phyloP scores from a whole-genome alignment of 2,888 invertebrate species.

The Napeogenes sylphis region DNA sequence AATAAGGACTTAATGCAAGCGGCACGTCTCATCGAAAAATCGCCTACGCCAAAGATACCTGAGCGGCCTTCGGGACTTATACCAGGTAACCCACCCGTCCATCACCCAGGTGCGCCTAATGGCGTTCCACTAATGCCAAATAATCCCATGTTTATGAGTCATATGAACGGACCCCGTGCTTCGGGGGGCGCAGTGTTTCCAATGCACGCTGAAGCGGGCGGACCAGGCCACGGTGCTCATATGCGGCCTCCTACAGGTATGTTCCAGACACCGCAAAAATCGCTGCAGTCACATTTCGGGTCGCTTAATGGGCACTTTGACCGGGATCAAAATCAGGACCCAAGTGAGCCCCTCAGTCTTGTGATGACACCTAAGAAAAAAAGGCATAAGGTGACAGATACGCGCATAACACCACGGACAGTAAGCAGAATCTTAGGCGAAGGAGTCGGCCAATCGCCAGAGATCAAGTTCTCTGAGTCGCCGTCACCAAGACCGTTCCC shows the following conservation, averaged over 20 bases:
- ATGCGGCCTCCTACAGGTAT: slow-evolving; percentile 82
- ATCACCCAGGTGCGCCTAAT: slow-evolving; percentile 65
- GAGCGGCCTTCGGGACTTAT: slow-evolving; percentile 78
- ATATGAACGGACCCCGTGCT: slow-evolving; percentile 79
- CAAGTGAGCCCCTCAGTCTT: slow-evolving; percentile 95
- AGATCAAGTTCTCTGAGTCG: slow-evolving; percentile 79
- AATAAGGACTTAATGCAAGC: slow-evolving; percentile 91
- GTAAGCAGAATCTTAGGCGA: slow-evolving; percentile 92
- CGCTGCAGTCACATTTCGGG: slow-evolving; percentile 82
- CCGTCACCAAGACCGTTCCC: slow-evolving; percentile 87
- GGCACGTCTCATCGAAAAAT: slow-evolving; percentile 89
- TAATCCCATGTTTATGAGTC: slow-evolving; percentile 70
- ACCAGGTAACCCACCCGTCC: slow-evolving; percentile 78
- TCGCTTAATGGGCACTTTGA: slow-evolving; percentile 80
- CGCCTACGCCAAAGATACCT: slow-evolving; percentile 84
- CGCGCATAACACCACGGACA: slow-evolving; percentile 92
- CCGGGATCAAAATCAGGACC: slow-evolving; percentile 87
- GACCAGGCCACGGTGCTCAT: slow-evolving; percentile 66
- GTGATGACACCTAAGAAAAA: slow-evolving; percentile 98
- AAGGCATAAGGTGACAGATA: slow-evolving; percentile 97
- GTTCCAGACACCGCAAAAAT: slow-evolving; percentile 91
- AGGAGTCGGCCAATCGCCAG: slow-evolving; percentile 84
- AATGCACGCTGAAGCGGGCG: slow-evolving; percentile 82
- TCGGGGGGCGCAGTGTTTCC: slow-evolving; percentile 81
- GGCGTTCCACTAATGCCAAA: slow-evolving; percentile 70